Percentiles rank a stretch among this genome's conserved stretches.
phyloP scores from a whole-genome alignment of 2,113 vertebrate species.

The Castor canadensis region DNA sequence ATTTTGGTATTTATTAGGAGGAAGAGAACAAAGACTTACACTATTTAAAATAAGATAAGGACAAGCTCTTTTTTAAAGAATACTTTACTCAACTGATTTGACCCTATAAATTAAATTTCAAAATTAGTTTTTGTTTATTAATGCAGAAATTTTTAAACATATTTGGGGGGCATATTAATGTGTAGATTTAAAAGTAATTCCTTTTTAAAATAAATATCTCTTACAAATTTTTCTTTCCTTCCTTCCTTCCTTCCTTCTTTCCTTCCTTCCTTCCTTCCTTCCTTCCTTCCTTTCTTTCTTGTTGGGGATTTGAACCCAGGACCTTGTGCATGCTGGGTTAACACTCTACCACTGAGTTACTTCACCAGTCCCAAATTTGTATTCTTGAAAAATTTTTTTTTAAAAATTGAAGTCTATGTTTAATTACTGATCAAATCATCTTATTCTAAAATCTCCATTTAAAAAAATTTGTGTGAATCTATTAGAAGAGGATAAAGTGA shows the following conservation, averaged over 20 bases:
- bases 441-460: background rate
- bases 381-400: background rate
- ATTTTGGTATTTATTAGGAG: background rate
- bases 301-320: too few species aligned
- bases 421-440: background rate
- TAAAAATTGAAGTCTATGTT: background rate
- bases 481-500: background rate
- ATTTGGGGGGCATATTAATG: background rate
- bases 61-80: background rate
- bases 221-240: background rate
- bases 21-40: background rate
- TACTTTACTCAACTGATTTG: background rate
- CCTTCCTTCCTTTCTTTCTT: background rate
- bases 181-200: background rate
- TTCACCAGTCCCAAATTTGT: background rate
- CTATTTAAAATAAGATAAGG: background rate
- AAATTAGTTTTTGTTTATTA: background rate
- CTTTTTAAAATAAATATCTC: background rate
- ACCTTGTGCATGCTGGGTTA: too few species aligned
- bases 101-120: background rate
- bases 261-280: too few species aligned
- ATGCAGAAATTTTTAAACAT: background rate
- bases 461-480: background rate
- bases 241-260: background rate
- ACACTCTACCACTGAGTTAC: background rate